Base-by-base conservation (phyloP, 2,888 invertebrate species). In the Rhaphigaster nebulosa region DNA sequence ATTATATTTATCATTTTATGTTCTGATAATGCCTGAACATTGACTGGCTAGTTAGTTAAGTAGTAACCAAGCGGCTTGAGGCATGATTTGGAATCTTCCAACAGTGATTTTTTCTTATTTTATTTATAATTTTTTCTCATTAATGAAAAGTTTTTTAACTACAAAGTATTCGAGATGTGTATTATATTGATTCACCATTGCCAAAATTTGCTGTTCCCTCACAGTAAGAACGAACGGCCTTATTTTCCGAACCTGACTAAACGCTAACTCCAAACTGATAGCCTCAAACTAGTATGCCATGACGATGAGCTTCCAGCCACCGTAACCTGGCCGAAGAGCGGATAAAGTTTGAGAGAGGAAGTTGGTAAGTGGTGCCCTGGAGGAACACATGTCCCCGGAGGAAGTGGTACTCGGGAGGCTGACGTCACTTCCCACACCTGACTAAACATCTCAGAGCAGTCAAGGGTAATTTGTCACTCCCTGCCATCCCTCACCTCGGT, bases 341-440 rank as follows among this genome's bases (percentile, higher is more conserved):
- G 52, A 87, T 56, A 54, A 88, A 88, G 60, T 56, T 54, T 13
- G 88, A 38, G 56, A 56, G 88, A 60, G 54, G 88, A 88, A 88
- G 88, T 54, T 56, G 56, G 88, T 54, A 88, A 56, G 88, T 54
- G 60, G 88, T 54, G 88, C 54, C 38, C 56, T 54, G 60, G 60
- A 88, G 60, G 60, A 88, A 84, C 84, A 84, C 84, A 84, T 84
- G 56, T 56, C 50, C 70, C 89, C 70, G 89, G 56, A 89, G 89
- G 89, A 89, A 70, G 70, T 89, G 80, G 34, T 76, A 70, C 89
- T 50, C 29, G 89, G 91, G 88, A 38, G 20, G 26, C 23, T 60
- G 88, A 90, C 91, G 91, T 91, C 91, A 91, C 91, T 89, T 91
- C 91, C 91, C 90, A 87, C 91, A 91, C 91, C 91, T 91, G 91